Conservation (phyloP, 2,797 vertebrate species). For the Amphiprion clarkii region DNA sequence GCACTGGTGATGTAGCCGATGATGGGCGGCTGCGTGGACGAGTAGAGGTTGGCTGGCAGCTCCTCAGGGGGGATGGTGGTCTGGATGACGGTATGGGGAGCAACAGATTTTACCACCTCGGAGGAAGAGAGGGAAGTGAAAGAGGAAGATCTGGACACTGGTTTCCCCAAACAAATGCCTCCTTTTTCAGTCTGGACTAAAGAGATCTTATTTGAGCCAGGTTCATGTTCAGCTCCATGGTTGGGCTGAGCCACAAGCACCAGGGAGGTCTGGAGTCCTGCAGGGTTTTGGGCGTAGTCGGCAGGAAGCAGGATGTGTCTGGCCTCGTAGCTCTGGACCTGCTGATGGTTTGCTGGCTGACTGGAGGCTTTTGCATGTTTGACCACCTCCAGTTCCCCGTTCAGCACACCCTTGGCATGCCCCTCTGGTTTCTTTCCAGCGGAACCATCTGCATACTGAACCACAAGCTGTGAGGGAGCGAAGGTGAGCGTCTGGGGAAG, state of each 20-base stretch:
- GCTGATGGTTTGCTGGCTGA: conserved; percentile 76
- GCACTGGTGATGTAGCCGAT: conserved; percentile 96
- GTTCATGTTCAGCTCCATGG: conserved; percentile 87
- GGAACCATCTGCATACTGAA: conserved; percentile 94
- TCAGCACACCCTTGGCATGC: conserved; percentile 90
- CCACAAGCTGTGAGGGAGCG: conserved; percentile 93
- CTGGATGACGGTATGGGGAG: conserved; percentile 94
- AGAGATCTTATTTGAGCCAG: conserved; percentile 87
- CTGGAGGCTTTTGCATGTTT: conserved; percentile 74
- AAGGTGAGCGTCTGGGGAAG: conserved; percentile 95
- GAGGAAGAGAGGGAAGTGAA: conserved; percentile 87
- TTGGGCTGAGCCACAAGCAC: conserved; percentile 92
- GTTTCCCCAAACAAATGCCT: conserved; percentile 91
- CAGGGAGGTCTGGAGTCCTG: conserved; percentile 92
- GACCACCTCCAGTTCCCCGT: conserved; percentile 90
- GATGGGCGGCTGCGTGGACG: conserved; percentile 91
- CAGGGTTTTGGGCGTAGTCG: conserved; percentile 89
- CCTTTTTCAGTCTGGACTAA: conserved; percentile 90
- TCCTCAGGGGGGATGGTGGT: conserved; percentile 91
- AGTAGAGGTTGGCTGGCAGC: conserved; percentile 92
- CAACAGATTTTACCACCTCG: conserved; percentile 86
- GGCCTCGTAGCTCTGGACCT: conserved; percentile 92
- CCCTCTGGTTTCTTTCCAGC: conserved; percentile 89
- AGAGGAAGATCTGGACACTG: conserved; percentile 88
- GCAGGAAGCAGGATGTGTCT: conserved; percentile 93